Evolutionary conservation across 2,797 vertebrate genomes (phyloP).

Genomic region (Fundulus diaphanus): DNA sequence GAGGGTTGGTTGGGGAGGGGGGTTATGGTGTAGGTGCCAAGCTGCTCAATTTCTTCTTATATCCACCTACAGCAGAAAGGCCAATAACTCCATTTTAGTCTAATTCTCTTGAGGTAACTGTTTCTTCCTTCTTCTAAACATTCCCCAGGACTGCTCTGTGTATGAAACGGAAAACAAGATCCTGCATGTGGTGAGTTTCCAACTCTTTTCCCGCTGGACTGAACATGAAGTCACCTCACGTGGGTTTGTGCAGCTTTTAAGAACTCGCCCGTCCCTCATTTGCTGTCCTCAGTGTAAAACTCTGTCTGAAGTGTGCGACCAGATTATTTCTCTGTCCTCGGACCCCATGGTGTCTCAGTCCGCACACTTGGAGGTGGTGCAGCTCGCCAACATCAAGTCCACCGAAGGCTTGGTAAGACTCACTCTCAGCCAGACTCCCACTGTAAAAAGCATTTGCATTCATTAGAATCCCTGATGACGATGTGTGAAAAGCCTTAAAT

Average conservation of each 20-base stretch:
- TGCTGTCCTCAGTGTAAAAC: constrained; percentile 91
- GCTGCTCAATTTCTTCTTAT: constrained; percentile 73
- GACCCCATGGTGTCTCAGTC: constrained; percentile 98
- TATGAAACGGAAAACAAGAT: constrained; percentile 99
- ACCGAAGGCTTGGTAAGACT: constrained; percentile 97
- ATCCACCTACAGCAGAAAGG: constrained; percentile 76
- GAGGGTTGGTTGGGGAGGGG: constrained; percentile 60
- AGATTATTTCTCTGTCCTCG: constrained; percentile 97
- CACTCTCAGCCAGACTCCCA: constrained; percentile 4
- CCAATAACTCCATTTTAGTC: constrained; percentile 74
- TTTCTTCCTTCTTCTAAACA: constrained; percentile 61
- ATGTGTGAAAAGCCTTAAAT: no score
- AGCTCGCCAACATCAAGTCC: constrained; percentile 97
- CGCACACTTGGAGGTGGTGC: constrained; percentile 97
- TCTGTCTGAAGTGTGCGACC: constrained; percentile 95
- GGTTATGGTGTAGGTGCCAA: constrained; percentile 74
- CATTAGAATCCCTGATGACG: not conserved
- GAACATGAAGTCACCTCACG: constrained; percentile 13
- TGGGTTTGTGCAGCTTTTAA: not conserved
- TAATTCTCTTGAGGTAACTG: constrained; percentile 72
- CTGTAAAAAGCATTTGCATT: not conserved
- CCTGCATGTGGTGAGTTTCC: constrained; percentile 93
- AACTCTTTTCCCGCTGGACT: constrained; percentile 25
- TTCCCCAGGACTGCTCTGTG: constrained; percentile 94
- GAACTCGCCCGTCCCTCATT: constrained; percentile 17